These are phyloP conservation scores for Magallana ariakensis DNA, from an alignment of 1,140 invertebrate species.

Conservation along the genomic window DNA sequence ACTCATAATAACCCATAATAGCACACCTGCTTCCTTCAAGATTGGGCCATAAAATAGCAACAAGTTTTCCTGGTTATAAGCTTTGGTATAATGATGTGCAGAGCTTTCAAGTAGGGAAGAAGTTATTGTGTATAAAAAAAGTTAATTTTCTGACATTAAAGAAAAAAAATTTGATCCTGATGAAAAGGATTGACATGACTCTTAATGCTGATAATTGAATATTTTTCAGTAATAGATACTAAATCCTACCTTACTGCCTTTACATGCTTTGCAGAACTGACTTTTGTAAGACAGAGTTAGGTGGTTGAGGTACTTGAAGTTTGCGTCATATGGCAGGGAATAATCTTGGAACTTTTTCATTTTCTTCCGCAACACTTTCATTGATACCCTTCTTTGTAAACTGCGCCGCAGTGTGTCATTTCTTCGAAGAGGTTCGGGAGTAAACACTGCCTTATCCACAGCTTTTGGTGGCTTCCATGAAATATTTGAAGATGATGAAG, in stretches of 20 bases:
- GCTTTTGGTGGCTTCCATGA: constrained; percentile 48
- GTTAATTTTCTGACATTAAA: too few relatives aligned
- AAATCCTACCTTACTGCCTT: background rate
- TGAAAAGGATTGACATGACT: too few relatives aligned
- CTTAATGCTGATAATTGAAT: too few relatives aligned
- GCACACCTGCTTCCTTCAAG: background rate
- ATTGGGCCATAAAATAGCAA: too few relatives aligned
- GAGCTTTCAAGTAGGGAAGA: too few relatives aligned
- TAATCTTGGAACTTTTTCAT: constrained; percentile 59
- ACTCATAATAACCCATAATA: background rate
- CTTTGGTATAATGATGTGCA: too few relatives aligned
- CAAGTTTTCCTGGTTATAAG: too few relatives aligned
- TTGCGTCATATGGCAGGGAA: constrained; percentile 46
- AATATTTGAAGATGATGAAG: constrained; percentile 6
- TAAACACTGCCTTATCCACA: constrained; percentile 47
- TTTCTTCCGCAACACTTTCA: constrained; percentile 55
- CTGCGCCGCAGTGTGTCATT: constrained; percentile 43
- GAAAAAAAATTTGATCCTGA: too few relatives aligned
- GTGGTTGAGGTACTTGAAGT: constrained; percentile 38
- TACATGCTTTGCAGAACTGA: background rate
- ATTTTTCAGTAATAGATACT: too few relatives aligned
- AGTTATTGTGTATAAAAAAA: too few relatives aligned
- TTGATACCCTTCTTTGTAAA: constrained; percentile 53
- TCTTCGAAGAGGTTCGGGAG: constrained; percentile 47
- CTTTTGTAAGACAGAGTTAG: background rate